Conservation (phyloP, 2,113 vertebrate species). For the Aldabrachelys gigantea region DNA sequence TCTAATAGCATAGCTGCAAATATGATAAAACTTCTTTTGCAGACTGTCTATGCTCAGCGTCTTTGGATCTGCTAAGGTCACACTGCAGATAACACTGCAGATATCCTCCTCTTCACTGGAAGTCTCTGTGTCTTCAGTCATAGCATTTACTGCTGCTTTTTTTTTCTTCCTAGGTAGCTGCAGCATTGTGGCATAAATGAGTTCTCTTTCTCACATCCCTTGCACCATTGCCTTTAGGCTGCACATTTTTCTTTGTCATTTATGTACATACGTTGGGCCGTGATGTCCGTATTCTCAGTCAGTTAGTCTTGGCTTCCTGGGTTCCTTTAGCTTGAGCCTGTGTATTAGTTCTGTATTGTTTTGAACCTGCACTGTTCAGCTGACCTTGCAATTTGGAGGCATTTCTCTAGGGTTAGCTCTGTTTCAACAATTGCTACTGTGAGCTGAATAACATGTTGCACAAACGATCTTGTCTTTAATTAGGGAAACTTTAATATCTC, state of each 20-base stretch:
- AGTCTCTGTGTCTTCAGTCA: background rate
- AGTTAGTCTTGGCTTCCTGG: background rate
- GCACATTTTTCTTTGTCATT: background rate
- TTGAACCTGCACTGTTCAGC: background rate
- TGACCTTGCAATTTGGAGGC: background rate
- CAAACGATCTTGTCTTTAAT: background rate
- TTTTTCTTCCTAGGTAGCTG: background rate
- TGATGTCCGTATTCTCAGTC: background rate
- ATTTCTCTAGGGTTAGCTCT: background rate
- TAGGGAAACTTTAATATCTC: background rate
- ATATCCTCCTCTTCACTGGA: background rate
- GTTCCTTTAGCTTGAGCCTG: background rate
- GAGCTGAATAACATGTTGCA: background rate
- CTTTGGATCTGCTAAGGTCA: background rate
- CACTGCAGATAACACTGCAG: background rate
- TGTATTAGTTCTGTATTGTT: background rate
- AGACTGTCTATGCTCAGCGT: background rate
- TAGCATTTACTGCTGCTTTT: background rate
- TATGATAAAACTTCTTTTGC: accelerated
- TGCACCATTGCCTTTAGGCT: accelerated
- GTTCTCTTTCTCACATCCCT: background rate
- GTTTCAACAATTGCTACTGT: background rate
- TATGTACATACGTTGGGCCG: background rate
- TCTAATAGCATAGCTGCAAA: background rate
- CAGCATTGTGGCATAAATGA: accelerated